These are phyloP conservation scores for Siderastrea radians DNA, from an alignment of 92 coral and sea anemone species.

Conservation along the genomic window DNA sequence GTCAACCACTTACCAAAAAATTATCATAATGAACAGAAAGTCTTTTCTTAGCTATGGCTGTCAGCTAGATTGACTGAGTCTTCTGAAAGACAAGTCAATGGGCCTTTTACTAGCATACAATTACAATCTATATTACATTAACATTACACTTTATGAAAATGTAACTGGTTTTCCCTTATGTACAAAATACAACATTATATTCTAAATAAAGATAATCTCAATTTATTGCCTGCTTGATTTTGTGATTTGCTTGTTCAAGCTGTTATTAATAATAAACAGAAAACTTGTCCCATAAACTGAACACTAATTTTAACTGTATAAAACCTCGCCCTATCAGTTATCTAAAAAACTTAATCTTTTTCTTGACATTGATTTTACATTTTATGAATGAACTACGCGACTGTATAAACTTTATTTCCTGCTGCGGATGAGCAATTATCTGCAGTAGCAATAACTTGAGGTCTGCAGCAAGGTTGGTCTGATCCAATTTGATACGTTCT, in stretches of 20 bases:
- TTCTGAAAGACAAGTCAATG: too few relatives aligned
- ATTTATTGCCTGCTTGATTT: too few relatives aligned
- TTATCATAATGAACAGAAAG: too few relatives aligned
- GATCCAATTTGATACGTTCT: not conserved
- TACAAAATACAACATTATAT: constrained; percentile 3
- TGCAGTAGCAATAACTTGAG: not conserved
- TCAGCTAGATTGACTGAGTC: too few relatives aligned
- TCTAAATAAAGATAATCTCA: not conserved
- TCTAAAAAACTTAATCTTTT: not conserved
- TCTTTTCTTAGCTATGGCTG: too few relatives aligned
- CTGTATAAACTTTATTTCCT: not conserved
- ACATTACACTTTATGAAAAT: too few relatives aligned
- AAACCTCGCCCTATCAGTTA: not conserved
- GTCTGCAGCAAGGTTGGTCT: not conserved
- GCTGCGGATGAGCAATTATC: not conserved
- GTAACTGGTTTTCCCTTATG: too few relatives aligned
- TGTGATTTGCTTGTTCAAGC: not conserved
- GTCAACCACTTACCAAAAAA: too few relatives aligned
- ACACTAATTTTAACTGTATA: constrained; percentile 3
- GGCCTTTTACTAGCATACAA: too few relatives aligned
- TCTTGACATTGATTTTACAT: not conserved
- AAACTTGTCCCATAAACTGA: not conserved
- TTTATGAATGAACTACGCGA: not conserved
- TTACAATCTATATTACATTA: too few relatives aligned
- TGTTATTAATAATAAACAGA: not conserved